Conservation (phyloP, 2,888 invertebrate genomes). For the Daptonema setosum region DNA sequence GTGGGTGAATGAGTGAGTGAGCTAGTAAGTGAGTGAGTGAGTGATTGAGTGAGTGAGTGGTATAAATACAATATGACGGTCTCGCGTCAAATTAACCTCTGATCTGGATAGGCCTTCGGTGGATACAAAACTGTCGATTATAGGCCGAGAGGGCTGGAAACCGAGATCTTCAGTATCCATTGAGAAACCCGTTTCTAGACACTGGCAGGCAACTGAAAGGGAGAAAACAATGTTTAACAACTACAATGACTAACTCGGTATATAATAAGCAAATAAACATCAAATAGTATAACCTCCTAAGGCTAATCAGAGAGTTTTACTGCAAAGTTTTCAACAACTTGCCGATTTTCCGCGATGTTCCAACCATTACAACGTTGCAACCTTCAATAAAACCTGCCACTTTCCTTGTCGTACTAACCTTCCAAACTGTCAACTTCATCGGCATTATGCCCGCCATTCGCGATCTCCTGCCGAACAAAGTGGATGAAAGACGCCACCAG, state of each 20-base stretch:
- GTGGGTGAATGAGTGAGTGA: no score
- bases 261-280: background rate
- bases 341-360: no score
- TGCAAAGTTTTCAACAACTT: no score
- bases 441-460: slow-evolving; percentile 15
- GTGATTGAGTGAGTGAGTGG: no score
- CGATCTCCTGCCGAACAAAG: slow-evolving; percentile 22
- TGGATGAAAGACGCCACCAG: slow-evolving; percentile 22
- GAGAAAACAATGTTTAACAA: slow-evolving; percentile 3
- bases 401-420: no score
- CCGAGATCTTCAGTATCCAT: slow-evolving; percentile 35
- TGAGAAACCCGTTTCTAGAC: slow-evolving; percentile 68
- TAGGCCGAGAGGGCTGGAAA: slow-evolving; percentile 27
- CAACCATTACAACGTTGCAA: background rate
- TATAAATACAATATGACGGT: no score
- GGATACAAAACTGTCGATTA: slow-evolving; percentile 33
- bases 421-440: slow-evolving; percentile 22
- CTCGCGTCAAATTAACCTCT: no score
- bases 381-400: no score
- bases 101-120: slow-evolving; percentile 16
- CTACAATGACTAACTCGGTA: background rate
- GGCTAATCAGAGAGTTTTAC: background rate
- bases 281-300: background rate
- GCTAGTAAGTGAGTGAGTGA: no score
- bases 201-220: slow-evolving; percentile 60